These are phyloP conservation scores for Heliopora coerulea DNA, from an alignment of 92 coral and sea anemone species.

Conservation along the genomic window DNA sequence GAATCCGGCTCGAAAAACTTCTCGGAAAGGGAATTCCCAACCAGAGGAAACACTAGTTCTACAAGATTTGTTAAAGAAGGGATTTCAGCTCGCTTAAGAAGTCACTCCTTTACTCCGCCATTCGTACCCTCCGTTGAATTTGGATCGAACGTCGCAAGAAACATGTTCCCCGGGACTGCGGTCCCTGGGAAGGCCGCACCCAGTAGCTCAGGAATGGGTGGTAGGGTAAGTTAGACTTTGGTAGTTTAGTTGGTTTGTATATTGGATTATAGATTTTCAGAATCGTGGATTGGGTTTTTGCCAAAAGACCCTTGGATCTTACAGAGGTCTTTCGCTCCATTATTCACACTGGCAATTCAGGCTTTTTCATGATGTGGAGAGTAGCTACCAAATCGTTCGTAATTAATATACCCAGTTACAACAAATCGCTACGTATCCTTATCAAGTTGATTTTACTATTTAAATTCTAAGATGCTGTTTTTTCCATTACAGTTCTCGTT, in stretches of 20 bases:
- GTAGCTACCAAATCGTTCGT: too few relatives aligned
- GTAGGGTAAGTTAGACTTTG: background rate
- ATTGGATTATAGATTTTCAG: too few relatives aligned
- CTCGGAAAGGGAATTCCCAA: background rate
- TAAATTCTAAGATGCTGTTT: background rate
- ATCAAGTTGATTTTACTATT: background rate
- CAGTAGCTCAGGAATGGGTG: background rate
- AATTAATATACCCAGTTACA: too few relatives aligned
- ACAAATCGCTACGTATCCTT: background rate
- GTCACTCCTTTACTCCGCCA: slow-evolving; percentile 2
- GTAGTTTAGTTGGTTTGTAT: too few relatives aligned
- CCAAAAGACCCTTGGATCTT: too few relatives aligned
- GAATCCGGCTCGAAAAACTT: background rate
- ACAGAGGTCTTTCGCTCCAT: too few relatives aligned
- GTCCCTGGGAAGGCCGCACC: background rate
- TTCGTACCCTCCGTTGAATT: background rate
- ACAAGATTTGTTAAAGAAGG: background rate
- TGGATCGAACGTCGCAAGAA: background rate
- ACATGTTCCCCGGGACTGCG: background rate
- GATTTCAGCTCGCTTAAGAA: background rate
- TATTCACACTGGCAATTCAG: too few relatives aligned
- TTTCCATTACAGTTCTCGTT: slow-evolving; percentile 45
- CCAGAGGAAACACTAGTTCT: too few relatives aligned
- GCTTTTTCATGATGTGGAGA: too few relatives aligned
- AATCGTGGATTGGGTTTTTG: too few relatives aligned